phyloP scores from a whole-genome alignment of 30 jellyfish, hydroid and myxozoan genomes.

The Cassiopea andromeda region DNA sequence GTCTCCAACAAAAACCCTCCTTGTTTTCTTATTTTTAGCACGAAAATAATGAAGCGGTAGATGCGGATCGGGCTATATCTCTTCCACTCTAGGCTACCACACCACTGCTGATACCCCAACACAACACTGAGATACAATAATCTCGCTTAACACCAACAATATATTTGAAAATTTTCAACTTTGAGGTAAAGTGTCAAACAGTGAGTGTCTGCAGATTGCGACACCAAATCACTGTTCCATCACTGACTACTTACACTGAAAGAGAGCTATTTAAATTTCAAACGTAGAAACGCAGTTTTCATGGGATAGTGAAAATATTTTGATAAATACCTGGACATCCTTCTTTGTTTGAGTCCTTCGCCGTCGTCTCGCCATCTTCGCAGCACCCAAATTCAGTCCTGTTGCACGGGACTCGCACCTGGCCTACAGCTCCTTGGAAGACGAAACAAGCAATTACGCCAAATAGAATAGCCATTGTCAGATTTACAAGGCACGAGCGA shows the following conservation, averaged over 20 bases:
- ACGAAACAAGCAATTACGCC: neutral
- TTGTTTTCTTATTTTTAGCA: no score
- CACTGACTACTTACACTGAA: neutral
- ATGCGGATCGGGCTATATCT: no score
- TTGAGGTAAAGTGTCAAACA: no score
- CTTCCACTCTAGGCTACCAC: no score
- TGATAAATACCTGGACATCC: slow-evolving; percentile 84
- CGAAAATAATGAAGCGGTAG: no score
- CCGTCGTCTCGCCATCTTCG: slow-evolving; percentile 55
- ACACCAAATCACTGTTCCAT: no score
- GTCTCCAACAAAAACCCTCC: no score
- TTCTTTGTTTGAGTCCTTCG: slow-evolving; percentile 66
- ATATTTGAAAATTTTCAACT: no score
- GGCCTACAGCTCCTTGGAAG: slow-evolving; percentile 20
- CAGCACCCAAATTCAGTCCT: slow-evolving; percentile 70
- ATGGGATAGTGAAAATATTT: neutral
- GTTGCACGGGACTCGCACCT: slow-evolving; percentile 26
- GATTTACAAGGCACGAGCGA: neutral
- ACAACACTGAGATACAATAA: no score
- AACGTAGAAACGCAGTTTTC: slow-evolving; percentile 2
- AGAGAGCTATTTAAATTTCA: neutral
- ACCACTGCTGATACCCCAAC: no score
- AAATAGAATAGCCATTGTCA: neutral
- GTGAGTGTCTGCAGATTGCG: no score
- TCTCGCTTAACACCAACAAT: no score